These are phyloP conservation scores for Hemicentrotus pulcherrimus DNA, from an alignment of 35 echinoderm and acorn worm species.

Conservation along the genomic window DNA sequence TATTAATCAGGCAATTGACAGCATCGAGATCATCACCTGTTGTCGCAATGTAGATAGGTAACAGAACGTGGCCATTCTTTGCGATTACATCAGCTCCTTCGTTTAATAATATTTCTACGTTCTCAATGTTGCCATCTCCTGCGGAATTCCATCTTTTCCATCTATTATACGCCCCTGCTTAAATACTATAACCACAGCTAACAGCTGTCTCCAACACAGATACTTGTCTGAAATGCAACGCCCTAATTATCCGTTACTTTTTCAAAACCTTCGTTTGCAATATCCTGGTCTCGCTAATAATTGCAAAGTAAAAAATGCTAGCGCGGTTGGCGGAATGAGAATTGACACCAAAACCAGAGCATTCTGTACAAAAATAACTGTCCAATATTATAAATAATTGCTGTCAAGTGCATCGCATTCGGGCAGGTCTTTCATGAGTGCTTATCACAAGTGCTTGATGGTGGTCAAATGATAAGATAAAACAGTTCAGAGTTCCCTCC, in stretches of 20 bases:
- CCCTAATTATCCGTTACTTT: not conserved
- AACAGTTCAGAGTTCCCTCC: not conserved
- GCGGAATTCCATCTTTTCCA: not conserved
- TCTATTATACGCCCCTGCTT: not conserved
- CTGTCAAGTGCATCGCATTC: not conserved
- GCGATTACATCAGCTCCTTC: not conserved
- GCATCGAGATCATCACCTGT: not conserved
- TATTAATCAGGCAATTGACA: not conserved
- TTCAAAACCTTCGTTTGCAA: not conserved
- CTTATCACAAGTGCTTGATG: not conserved
- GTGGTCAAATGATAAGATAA: not conserved
- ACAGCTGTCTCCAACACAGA: not conserved
- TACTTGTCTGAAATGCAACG: not conserved
- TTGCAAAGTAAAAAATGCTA: not conserved
- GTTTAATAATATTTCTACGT: not conserved
- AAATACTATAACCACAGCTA: not conserved
- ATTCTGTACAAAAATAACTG: not conserved
- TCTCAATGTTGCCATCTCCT: not conserved
- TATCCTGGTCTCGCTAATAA: not conserved
- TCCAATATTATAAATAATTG: not conserved
- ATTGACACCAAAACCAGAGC: not conserved
- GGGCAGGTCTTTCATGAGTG: not conserved
- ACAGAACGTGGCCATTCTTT: not conserved
- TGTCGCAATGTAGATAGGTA: not conserved
- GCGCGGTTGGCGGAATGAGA: not conserved